Conservation (phyloP, 2,888 invertebrate genomes). For the Cyrtodaria siliqua region DNA sequence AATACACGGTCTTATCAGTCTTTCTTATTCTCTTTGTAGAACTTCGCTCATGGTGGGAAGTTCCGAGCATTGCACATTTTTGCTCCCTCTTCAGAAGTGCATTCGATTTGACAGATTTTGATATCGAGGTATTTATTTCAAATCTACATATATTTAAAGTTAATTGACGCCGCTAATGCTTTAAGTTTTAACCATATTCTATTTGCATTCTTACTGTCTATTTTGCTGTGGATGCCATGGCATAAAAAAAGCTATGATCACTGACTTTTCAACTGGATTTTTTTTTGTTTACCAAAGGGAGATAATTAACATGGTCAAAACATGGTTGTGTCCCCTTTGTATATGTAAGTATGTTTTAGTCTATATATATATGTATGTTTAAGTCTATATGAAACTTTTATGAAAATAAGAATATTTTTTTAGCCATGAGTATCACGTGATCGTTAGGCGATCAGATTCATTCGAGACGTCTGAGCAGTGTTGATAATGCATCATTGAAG, state of each 20-base stretch:
- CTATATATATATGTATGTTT: too few species aligned
- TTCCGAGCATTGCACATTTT: slow-evolving; percentile 99
- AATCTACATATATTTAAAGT: too few species aligned
- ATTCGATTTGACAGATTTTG: slow-evolving; percentile 98
- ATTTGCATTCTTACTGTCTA: too few species aligned
- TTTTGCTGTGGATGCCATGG: not conserved
- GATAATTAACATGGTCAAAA: slow-evolving; percentile 22
- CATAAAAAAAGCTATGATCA: too few species aligned
- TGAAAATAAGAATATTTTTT: too few species aligned
- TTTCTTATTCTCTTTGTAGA: slow-evolving; percentile 70
- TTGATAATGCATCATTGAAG: too few species aligned
- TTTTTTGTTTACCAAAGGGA: slow-evolving; percentile 56
- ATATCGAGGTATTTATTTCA: slow-evolving; percentile 97
- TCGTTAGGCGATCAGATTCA: too few species aligned
- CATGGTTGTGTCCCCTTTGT: slow-evolving; percentile 50
- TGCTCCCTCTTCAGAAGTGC: slow-evolving; percentile 98
- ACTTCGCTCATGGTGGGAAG: slow-evolving; percentile 91
- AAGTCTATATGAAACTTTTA: too few species aligned
- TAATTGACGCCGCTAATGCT: too few species aligned
- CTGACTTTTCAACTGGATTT: not conserved
- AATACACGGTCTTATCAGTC: not conserved
- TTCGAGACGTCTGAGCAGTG: too few species aligned
- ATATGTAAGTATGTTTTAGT: slow-evolving; percentile 14
- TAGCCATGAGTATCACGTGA: too few species aligned
- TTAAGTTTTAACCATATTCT: too few species aligned